Base-by-base conservation (phyloP, 2,888 invertebrate species). In the Stenchaetothrips biformis region DNA sequence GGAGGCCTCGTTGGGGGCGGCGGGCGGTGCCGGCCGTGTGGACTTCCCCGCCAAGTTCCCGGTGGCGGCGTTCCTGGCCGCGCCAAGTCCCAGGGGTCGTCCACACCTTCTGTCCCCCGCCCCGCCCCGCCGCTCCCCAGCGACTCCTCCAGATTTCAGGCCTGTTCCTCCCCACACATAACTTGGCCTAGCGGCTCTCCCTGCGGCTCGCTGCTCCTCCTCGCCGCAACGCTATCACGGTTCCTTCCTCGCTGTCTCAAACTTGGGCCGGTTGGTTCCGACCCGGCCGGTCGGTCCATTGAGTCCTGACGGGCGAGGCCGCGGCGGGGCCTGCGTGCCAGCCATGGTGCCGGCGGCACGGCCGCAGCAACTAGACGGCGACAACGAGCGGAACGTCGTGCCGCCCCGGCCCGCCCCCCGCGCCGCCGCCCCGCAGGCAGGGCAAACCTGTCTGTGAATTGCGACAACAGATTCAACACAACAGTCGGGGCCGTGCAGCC, bases 141-240 rank as follows among this genome's bases (percentile, higher is more conserved):
- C 25, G 67, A 74, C 67, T 74, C 21, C 25, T 74, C 25, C 67
- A 74, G 67, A 74, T 74, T 74, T 74, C 67, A 21, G 67, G 7
- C 67, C 11, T 74, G 67, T 25, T 74, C 67, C 67, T 25, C 67
- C 21, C 21, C 67, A 25, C 67, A 74, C 25, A 74, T 74, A 74
- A 74, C 67, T 74, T 74, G 21, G 11, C 67, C 67, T 74, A 25
- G 37, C 37, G 37, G 37, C 37, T 74, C 67, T 74, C 53, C 13
- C 16, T 13, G 53, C 16, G 13, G 53, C 13, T 53, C 53, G 53
- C 3, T 1, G 53, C 7, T 11, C 49, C 37, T 37, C 37, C 37
- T 37, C 37, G 37, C 37, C 53, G 3, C 6, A 7, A 37, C 37
- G 37, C 37, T 37, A 37, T 37, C 37, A 37, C 37, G 37, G 37